These are phyloP conservation scores for Miniopterus natalensis DNA, from an alignment of 2,113 vertebrate genomes.

Conservation along the genomic window DNA sequence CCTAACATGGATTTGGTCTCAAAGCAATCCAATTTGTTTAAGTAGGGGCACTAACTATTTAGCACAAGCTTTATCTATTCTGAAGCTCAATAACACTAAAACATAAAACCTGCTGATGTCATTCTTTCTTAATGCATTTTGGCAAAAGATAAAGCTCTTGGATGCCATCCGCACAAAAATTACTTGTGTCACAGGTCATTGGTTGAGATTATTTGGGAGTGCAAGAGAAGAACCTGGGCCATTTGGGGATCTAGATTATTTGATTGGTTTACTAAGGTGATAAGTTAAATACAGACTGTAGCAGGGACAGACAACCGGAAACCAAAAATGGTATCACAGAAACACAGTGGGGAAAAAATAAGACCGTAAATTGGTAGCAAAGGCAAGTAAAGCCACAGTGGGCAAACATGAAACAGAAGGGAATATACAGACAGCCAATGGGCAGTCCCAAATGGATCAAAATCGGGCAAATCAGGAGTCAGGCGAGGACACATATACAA, in stretches of 20 bases:
- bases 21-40: slow-evolving; percentile 56
- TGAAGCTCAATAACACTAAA: slow-evolving; percentile 24
- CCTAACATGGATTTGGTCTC: neutral
- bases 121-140: slow-evolving; percentile 45
- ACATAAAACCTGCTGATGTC: slow-evolving; percentile 37
- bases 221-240: neutral
- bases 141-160: slow-evolving; percentile 31
- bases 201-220: neutral
- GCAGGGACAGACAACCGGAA: neutral
- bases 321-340: neutral
- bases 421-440: neutral
- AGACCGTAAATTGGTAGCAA: neutral
- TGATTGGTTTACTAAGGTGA: neutral
- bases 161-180: slow-evolving; percentile 11
- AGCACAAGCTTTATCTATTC: slow-evolving; percentile 26
- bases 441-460: neutral
- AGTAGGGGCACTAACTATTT: slow-evolving; percentile 24
- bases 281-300: neutral
- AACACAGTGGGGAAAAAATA: neutral
- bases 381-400: neutral
- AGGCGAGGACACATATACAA: neutral
- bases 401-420: neutral
- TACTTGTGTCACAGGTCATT: neutral
- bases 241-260: neutral
- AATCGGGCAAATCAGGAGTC: neutral